Conservation (phyloP, 1,140 invertebrate species). For the Atopsyche davidsoni region DNA sequence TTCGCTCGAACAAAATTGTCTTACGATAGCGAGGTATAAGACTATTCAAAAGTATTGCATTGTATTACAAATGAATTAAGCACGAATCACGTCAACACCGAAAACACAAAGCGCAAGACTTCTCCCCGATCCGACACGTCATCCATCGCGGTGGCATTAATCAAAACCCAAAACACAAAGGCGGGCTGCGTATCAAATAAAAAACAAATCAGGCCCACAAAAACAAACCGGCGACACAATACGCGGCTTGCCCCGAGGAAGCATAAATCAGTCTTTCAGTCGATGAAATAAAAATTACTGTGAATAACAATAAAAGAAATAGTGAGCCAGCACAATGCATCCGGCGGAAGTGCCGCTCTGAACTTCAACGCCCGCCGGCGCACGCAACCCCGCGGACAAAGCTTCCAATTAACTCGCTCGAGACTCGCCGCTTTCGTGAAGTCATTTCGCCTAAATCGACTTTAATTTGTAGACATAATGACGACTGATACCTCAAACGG, state of each 20-base stretch:
- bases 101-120: too few species aligned
- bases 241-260: conserved; percentile 15
- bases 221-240: too few species aligned
- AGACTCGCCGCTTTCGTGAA: not conserved
- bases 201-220: conserved; percentile 2
- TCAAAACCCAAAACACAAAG: not conserved
- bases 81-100: too few species aligned
- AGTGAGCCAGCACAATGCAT: conserved; percentile 26
- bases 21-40: too few species aligned
- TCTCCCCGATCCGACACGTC: too few species aligned
- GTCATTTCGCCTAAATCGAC: conserved; percentile 10
- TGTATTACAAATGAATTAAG: too few species aligned
- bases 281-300: conserved; percentile 26
- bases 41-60: too few species aligned
- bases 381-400: conserved; percentile 24
- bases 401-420: conserved; percentile 22
- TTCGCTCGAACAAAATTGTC: too few species aligned
- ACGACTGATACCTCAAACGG: too few species aligned
- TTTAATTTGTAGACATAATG: conserved; percentile 14
- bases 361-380: conserved; percentile 8
- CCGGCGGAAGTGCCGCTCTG: conserved; percentile 28
- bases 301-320: conserved; percentile 28
- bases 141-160: too few species aligned
- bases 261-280: conserved; percentile 24
- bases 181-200: not conserved